Percentiles rank a stretch among this genome's conserved stretches.
Conservation (phyloP, 2,888 invertebrate genomes). For the Melieria omissa region DNA sequence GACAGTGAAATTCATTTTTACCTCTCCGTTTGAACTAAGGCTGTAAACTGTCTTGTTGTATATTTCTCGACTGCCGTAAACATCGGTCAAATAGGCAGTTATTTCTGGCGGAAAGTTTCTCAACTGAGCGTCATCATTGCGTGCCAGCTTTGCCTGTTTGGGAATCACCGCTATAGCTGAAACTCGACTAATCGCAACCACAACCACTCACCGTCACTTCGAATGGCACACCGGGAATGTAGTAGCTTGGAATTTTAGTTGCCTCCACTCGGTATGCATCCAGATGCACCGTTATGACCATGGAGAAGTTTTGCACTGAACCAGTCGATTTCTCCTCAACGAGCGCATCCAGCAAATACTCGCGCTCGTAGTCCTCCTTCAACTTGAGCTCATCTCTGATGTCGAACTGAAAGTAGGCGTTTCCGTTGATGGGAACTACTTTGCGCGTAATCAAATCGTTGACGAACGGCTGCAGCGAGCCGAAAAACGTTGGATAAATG, state of each 20-base stretch:
- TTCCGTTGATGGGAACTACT: conserved; percentile 75
- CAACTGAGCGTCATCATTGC: conserved; percentile 78
- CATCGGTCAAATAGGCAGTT: conserved; percentile 61
- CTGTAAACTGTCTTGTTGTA: conserved; percentile 60
- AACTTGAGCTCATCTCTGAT: conserved; percentile 82
- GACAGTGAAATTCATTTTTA: conserved; percentile 64
- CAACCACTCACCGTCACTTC: conserved; percentile 59
- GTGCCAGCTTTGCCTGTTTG: conserved; percentile 74
- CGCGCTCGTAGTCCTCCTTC: conserved; percentile 81
- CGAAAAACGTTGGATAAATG: conserved; percentile 81
- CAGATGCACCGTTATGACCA: conserved; percentile 81
- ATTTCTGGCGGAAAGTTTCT: conserved; percentile 72
- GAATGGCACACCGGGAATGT: conserved; percentile 90
- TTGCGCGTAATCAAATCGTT: conserved; percentile 73
- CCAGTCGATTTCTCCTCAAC: conserved; percentile 89
- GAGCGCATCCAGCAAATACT: conserved; percentile 87
- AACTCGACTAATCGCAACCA: no score
- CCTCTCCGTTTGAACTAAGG: conserved; percentile 58
- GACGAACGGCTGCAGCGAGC: conserved; percentile 64
- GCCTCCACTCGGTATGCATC: conserved; percentile 82
- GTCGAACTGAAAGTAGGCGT: conserved; percentile 80
- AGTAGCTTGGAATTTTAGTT: conserved; percentile 87
- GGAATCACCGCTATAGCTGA: no score
- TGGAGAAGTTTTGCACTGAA: conserved; percentile 84
- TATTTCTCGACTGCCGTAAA: conserved; percentile 64